Conservation (phyloP, 37 sponge, comb jelly and placozoan genomes). For the Haliclona indistincta region DNA sequence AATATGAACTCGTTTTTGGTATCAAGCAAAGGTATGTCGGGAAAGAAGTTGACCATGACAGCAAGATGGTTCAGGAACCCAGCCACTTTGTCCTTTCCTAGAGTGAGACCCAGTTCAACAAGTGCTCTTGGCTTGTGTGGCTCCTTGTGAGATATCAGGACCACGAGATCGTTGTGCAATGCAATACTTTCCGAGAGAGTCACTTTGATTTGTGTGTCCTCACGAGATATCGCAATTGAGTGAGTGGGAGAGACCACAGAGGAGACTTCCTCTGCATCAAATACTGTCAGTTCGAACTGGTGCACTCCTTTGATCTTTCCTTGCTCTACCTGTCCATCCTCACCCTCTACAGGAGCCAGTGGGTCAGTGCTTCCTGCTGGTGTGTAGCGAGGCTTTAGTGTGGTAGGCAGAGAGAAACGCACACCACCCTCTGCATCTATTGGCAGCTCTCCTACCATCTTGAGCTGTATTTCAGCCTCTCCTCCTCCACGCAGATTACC, state of each 20-base stretch:
- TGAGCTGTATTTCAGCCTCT: constrained; percentile 36
- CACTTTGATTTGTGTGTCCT: neutral
- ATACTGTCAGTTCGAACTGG: constrained; percentile 36
- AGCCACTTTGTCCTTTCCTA: constrained; percentile 1
- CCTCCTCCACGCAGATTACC: constrained; percentile 53
- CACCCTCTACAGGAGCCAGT: neutral
- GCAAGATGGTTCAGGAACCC: constrained; percentile 31
- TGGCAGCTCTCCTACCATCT: constrained; percentile 28
- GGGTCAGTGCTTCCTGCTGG: constrained; percentile 24
- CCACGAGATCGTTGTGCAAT: constrained; percentile 47
- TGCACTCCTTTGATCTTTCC: too few relatives aligned
- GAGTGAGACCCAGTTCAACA: constrained; percentile 31
- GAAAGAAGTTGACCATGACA: constrained; percentile 58
- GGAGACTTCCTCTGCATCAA: constrained; percentile 16
- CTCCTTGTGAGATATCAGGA: constrained; percentile 27
- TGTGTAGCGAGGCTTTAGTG: constrained; percentile 61
- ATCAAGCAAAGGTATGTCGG: constrained; percentile 3
- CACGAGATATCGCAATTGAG: constrained; percentile 8
- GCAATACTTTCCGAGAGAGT: constrained; percentile 18
- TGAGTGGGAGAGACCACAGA: constrained; percentile 50
- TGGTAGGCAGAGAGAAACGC: constrained; percentile 54
- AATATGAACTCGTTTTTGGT: constrained; percentile 66
- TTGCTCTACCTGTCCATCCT: neutral
- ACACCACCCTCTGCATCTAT: constrained; percentile 51
- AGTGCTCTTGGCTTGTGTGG: constrained; percentile 40